A percentile compares a stretch with the other conserved stretches of the same genome.
These are phyloP conservation scores for Anguilla pacifica DNA, from an alignment of 2,797 vertebrate species.

Conservation along the genomic window DNA sequence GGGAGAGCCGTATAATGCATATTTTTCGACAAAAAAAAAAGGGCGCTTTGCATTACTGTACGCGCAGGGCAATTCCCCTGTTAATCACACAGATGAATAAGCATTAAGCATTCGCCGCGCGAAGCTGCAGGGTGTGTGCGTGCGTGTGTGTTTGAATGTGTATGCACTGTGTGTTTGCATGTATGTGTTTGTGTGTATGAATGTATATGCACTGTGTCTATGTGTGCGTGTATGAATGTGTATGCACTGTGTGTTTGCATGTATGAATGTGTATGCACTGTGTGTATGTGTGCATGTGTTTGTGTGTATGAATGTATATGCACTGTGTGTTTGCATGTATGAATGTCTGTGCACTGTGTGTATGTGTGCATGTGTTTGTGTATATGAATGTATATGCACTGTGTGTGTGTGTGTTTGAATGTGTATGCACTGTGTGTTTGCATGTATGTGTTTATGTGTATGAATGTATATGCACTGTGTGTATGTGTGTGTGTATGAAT, in stretches of 20 bases:
- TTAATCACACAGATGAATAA: slow-evolving; percentile 29
- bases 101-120: slow-evolving; percentile 14
- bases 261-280: background rate
- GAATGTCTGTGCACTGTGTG: background rate
- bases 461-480: background rate
- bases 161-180: background rate
- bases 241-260: background rate
- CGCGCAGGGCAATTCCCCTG: background rate
- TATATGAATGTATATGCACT: no score
- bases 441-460: background rate
- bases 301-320: background rate
- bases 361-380: background rate
- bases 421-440: background rate
- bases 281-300: background rate
- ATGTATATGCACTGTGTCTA: background rate
- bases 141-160: background rate
- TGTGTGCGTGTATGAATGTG: background rate
- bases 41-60: background rate
- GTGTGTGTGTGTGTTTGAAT: background rate
- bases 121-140: slow-evolving; percentile 18
- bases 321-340: background rate
- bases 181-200: background rate
- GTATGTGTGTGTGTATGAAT: background rate
- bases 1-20: background rate
- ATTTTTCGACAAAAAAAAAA: background rate